Evolutionary conservation across 2,113 vertebrate species (phyloP).

Genomic region (Myiozetetes cayanensis): DNA sequence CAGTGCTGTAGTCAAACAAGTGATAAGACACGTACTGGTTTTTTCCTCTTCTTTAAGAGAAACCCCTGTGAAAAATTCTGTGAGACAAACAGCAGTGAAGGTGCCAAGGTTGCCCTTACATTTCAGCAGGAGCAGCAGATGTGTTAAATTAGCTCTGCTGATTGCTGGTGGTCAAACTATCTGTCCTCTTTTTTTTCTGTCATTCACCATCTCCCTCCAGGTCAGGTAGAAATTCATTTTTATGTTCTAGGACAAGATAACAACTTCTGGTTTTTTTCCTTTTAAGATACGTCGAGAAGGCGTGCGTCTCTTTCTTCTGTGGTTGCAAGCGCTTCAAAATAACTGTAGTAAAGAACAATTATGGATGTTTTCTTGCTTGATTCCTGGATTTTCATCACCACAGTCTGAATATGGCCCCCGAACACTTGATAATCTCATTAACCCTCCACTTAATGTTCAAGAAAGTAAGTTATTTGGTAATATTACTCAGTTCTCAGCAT

Average conservation of each 20-base stretch:
- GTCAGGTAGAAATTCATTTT: background rate
- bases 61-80: background rate
- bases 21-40: fast-evolving
- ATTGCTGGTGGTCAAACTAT: background rate
- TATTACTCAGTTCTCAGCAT: background rate
- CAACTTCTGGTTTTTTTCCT: background rate
- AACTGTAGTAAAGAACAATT: slow-evolving; percentile 93
- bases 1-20: background rate
- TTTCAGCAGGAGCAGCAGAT: background rate
- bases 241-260: background rate
- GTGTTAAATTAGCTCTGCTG: background rate
- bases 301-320: slow-evolving; percentile 93
- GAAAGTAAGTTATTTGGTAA: slow-evolving; percentile 83
- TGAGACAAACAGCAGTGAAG: background rate
- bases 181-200: background rate
- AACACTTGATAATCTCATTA: slow-evolving; percentile 95
- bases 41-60: background rate
- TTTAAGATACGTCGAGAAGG: slow-evolving; percentile 95
- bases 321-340: slow-evolving; percentile 96
- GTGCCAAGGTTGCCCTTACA: background rate
- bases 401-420: slow-evolving; percentile 87
- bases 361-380: slow-evolving; percentile 96
- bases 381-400: slow-evolving; percentile 94
- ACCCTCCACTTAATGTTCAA: slow-evolving; percentile 88
- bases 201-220: background rate